Conservation (phyloP, 2,888 invertebrate genomes). For the Macroteleia sp. region DNA sequence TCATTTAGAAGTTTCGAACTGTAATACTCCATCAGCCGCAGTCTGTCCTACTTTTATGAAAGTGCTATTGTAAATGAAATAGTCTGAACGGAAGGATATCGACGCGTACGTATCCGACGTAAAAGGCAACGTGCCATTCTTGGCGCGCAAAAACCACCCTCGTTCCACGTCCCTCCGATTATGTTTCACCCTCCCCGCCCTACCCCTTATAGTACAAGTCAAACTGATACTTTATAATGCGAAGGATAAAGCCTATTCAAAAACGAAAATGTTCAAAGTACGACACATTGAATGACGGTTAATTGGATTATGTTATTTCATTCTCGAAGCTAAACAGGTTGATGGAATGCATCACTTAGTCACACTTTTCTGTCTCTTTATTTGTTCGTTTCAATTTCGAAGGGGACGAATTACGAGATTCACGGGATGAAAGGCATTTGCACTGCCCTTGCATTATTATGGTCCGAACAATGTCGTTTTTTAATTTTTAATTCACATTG, state of each 20-base stretch:
- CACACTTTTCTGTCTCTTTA: too few species aligned
- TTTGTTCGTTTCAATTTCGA: too few species aligned
- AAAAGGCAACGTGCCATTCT: constrained; percentile 50
- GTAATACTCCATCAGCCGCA: constrained; percentile 37
- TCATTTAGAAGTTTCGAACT: constrained; percentile 46
- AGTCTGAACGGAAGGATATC: constrained; percentile 58
- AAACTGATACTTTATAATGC: constrained; percentile 37
- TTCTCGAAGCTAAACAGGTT: too few species aligned
- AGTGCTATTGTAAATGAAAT: constrained; percentile 62
- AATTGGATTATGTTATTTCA: constrained; percentile 43
- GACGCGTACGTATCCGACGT: constrained; percentile 49
- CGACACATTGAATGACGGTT: constrained; percentile 30
- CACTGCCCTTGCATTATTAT: too few species aligned
- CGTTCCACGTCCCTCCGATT: neutral
- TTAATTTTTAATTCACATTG: too few species aligned
- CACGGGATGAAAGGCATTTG: too few species aligned
- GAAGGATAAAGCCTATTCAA: constrained; percentile 52
- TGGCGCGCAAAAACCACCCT: constrained; percentile 31
- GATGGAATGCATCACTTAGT: too few species aligned
- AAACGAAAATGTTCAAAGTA: constrained; percentile 33
- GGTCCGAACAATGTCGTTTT: too few species aligned
- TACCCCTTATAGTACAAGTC: constrained; percentile 8
- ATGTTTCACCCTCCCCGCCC: neutral
- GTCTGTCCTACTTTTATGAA: constrained; percentile 55
- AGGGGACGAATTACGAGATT: too few species aligned